Conservation (phyloP, 2,888 invertebrate species). For the Andrena bucephala region DNA sequence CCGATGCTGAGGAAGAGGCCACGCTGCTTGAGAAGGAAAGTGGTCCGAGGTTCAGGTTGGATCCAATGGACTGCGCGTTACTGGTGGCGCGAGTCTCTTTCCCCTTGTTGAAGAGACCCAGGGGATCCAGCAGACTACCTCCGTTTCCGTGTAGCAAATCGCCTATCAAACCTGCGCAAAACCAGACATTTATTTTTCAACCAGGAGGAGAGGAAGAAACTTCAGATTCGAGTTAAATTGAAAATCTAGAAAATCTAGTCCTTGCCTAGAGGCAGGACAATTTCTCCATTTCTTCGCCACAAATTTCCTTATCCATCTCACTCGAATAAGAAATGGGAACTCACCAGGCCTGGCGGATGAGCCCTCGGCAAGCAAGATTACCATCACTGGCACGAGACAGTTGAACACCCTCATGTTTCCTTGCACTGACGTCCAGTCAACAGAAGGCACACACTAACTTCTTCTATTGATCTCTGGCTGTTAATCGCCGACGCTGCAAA, state of each 20-base stretch:
- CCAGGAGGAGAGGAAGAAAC: background rate
- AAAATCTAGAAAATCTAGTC: no score
- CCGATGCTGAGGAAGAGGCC: constrained; percentile 71
- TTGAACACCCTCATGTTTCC: constrained; percentile 71
- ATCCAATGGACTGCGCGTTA: constrained; percentile 67
- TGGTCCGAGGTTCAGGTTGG: constrained; percentile 75
- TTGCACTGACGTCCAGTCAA: constrained; percentile 11
- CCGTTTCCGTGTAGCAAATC: constrained; percentile 30
- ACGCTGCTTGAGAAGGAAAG: constrained; percentile 73
- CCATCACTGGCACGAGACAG: constrained; percentile 77
- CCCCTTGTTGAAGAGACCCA: constrained; percentile 73
- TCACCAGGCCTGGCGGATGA: constrained; percentile 76
- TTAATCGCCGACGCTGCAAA: background rate
- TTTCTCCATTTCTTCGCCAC: no score
- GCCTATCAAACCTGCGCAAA: constrained; percentile 61
- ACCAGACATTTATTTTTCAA: background rate
- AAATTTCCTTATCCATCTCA: background rate
- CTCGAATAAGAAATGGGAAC: constrained; percentile 40
- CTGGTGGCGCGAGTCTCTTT: constrained; percentile 57
- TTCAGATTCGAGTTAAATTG: no score
- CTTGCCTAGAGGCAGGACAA: no score
- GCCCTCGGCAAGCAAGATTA: constrained; percentile 72
- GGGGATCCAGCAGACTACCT: constrained; percentile 74
- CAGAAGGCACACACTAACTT: constrained; percentile 23
- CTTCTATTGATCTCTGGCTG: background rate